Base-by-base conservation (phyloP, 2,888 invertebrate species). In the Eledona agricola region DNA sequence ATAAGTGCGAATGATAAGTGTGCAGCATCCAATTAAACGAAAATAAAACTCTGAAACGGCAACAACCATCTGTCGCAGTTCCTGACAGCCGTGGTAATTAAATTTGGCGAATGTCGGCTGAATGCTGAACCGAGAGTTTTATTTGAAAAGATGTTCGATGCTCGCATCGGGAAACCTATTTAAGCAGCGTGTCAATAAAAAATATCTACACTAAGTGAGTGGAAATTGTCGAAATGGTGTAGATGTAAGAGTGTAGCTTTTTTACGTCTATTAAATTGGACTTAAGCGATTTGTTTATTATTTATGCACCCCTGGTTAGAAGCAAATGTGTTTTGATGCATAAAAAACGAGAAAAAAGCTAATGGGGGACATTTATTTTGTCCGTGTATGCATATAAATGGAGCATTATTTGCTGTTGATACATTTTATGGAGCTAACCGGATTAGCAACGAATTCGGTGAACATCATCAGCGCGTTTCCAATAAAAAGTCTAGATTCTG, bases 71-170 rank as follows among this genome's bases (percentile, higher is more conserved):
- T 62, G 62, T 62, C 62, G 59, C 59, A 61, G 45, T 58, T 58
- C 58, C 61, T 55, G 59, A 59, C 60, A 56, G 32, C 55, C 52
- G 43, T 51, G 52, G 57, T 63, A 64, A 64, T 64, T 63, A 59
- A 58, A 64, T 62, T 62, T 55, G 51, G 43, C 32, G 57, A 60
- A 58, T 59, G 55, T 55, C 55, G 51, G 42, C 42, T 53, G 55
- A 62, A 62, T 59, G 55, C 49, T 51, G 51, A 56, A 57, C 43
- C 31, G 35, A 26, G 51, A 45, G 35, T 51, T 55, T 52, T 52
- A 55, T 52, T 47, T 37, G 47, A 29, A 38, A 51, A 19, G 52
- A 46, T 34, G 52, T 38, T 38, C 32, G 38, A 28, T 37, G 35
- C 34, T 25, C 35, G 13, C 32, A 52, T 47, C 55, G 25, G 19